Base-by-base conservation (phyloP, 37 sponge, comb jelly and placozoan genomes). In the Petrosia ficiformis region DNA sequence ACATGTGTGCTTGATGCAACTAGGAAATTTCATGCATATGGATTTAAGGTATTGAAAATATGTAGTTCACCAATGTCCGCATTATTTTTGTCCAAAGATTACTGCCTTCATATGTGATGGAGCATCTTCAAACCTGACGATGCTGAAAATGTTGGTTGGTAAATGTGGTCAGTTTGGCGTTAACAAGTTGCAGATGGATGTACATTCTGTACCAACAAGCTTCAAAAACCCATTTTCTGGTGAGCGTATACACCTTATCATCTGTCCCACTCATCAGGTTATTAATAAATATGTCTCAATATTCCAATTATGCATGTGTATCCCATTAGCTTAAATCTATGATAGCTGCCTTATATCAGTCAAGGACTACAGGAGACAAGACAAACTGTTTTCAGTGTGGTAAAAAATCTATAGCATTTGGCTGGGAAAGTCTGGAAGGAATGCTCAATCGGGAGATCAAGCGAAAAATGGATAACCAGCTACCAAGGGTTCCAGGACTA, bases 201-300 rank as follows among this genome's bases (percentile, higher is more conserved):
- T 10, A 5, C 11, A 68, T 10, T 16, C 5, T 10, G 24, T 68
- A n/a, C 19, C 40, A 21, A 10, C 70, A 4, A 41, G 24, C 35
- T 68, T 68, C 24, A 32, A 6, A 14, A 34, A 14, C 35, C 70
- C 70, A 11, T 68, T 68, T 29, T 8, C 10, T 39, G 70, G 70
- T 8, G 21, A 41, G 6, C 4, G 14, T 6, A 22, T 72, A 36
- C 54, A 28, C 14, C 3, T 42, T 6, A 11, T 22, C 25, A 72
- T 72, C 29, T 43, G 73, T 43, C 73, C 73, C 34, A 26, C 57
- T 14, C 73, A 72, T 44, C 56, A 72, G 29, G 73, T 72, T 21
- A 40, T 37, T 68, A 39, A 6, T 26, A 5, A 61, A n/a, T n/a
- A 6, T 61, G 6, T 61, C 16, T 10, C 10, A 48, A 19, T 64